These are phyloP conservation scores for Acanthosepion pharaonis DNA, from an alignment of 2,888 invertebrate species.

Conservation along the genomic window DNA sequence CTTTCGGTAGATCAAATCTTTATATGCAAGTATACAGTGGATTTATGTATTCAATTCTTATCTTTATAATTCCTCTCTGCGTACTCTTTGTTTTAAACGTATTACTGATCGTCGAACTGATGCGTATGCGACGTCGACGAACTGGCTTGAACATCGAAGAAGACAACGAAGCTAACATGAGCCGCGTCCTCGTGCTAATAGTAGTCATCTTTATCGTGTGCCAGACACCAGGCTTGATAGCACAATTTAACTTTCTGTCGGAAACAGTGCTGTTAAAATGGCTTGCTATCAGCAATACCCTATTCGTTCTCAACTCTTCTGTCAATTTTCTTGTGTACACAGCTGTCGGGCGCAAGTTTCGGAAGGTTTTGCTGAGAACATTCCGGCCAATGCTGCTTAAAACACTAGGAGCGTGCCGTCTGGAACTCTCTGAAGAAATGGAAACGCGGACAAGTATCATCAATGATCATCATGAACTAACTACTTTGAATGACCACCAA, in stretches of 20 bases:
- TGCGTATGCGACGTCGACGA: constrained; percentile 66
- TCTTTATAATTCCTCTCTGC: constrained; percentile 64
- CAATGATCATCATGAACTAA: constrained; percentile 54
- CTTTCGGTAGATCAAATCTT: constrained; percentile 59
- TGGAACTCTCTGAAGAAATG: constrained; percentile 52
- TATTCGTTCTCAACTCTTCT: constrained; percentile 70
- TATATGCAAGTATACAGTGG: constrained; percentile 62
- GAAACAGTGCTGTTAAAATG: constrained; percentile 62
- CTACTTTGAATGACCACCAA: constrained; percentile 50
- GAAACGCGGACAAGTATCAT: constrained; percentile 50
- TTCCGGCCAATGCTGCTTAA: constrained; percentile 57
- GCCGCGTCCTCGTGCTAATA: constrained; percentile 69
- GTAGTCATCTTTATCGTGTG: constrained; percentile 72
- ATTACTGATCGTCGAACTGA: constrained; percentile 66
- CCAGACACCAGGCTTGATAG: constrained; percentile 69
- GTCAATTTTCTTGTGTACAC: constrained; percentile 73
- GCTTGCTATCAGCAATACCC: constrained; percentile 67
- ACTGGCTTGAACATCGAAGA: constrained; percentile 64
- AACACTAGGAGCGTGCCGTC: constrained; percentile 46
- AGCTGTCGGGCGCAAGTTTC: constrained; percentile 68
- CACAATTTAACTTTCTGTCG: constrained; percentile 66
- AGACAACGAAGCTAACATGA: constrained; percentile 70
- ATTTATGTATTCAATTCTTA: constrained; percentile 63
- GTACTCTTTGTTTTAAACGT: constrained; percentile 64
- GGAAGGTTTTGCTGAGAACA: constrained; percentile 64